A percentile compares a stretch with the other conserved stretches of the same genome.
Conservation (phyloP, 2,797 vertebrate genomes). For the Pipistrellus nathusii region DNA sequence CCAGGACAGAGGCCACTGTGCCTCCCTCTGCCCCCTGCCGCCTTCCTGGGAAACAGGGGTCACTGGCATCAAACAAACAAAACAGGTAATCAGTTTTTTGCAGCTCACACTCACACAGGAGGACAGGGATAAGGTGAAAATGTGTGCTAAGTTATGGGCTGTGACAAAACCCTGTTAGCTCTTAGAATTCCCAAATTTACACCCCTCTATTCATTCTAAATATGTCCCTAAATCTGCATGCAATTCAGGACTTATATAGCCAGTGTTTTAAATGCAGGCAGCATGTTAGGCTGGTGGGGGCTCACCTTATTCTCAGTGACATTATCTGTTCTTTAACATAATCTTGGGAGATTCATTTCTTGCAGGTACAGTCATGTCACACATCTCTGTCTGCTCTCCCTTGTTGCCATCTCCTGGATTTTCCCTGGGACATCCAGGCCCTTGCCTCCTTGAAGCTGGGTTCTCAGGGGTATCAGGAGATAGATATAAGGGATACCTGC, state of each 20-base stretch:
- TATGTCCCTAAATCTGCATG: no score
- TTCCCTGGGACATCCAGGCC: accelerated
- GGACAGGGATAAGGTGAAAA: accelerated
- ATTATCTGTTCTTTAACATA: background rate
- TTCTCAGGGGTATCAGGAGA: accelerated
- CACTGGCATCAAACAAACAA: background rate
- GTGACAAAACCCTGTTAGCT: accelerated
- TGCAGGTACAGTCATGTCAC: accelerated
- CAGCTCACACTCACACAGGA: background rate
- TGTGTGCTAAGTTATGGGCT: accelerated
- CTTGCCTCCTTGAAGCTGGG: accelerated
- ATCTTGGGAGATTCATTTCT: background rate
- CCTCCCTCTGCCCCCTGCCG: background rate
- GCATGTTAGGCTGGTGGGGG: accelerated
- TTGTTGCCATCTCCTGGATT: accelerated
- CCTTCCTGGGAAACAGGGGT: background rate
- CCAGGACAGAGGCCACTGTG: background rate
- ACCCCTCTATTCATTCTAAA: accelerated
- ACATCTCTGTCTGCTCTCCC: no score
- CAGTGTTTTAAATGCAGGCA: accelerated
- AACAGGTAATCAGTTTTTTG: accelerated
- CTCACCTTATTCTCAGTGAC: accelerated
- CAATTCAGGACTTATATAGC: accelerated
- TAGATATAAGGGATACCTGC: accelerated
- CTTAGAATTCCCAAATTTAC: accelerated